Conservation (phyloP, 1,140 invertebrate species). For the Doryteuthis pealeii region DNA sequence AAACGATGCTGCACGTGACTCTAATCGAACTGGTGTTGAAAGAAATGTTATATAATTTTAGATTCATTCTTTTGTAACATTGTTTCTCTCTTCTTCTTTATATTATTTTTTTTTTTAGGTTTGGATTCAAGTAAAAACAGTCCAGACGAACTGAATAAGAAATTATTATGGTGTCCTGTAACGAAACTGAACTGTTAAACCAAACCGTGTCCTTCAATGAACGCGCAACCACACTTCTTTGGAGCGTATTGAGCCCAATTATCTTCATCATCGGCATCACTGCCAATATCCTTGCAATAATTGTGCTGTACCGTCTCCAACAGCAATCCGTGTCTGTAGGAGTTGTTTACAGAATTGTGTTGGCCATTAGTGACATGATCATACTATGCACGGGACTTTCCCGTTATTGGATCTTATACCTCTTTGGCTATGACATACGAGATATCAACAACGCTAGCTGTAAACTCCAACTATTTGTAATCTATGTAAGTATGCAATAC, state of each 20-base stretch:
- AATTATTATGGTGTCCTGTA: no score
- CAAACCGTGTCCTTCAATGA: background rate
- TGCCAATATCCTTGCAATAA: conserved; percentile 30
- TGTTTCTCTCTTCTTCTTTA: no score
- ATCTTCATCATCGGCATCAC: conserved; percentile 28
- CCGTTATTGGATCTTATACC: conserved; percentile 32
- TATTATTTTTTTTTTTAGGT: no score
- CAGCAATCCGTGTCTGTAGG: conserved; percentile 18
- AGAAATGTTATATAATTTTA: no score
- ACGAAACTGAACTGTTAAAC: no score
- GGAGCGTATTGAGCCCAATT: conserved; percentile 26
- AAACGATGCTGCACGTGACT: no score
- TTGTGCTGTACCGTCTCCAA: conserved; percentile 21
- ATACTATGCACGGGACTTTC: conserved; percentile 35
- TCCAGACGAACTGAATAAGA: no score
- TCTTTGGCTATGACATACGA: conserved; percentile 35
- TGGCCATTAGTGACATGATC: conserved; percentile 36
- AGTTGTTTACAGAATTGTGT: conserved; percentile 23
- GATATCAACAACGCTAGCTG: conserved; percentile 27
- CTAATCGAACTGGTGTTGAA: no score
- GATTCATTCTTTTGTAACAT: no score
- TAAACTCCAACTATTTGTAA: conserved; percentile 38
- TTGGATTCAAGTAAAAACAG: no score
- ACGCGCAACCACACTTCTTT: conserved; percentile 19
- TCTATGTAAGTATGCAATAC: conserved; percentile 40